Evolutionary conservation across 1,140 invertebrate species (phyloP), one percentile per base, ranked within the genome.

Genomic region (Rhopalosiphum padi): DNA sequence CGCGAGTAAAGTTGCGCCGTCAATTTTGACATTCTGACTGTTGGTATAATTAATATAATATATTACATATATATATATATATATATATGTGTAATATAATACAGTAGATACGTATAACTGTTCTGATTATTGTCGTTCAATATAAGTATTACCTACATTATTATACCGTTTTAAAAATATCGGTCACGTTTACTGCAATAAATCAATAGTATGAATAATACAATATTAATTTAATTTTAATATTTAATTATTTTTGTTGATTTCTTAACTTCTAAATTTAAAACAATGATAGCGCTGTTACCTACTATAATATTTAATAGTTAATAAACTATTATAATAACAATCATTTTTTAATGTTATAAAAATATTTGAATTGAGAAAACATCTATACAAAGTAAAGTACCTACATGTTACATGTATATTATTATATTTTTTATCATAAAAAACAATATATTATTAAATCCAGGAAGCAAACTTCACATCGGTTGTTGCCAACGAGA

Each of bases 381-480:
- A 51, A 88, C 21, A n/a, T 53, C 48, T 48, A 11, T 53, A 53
- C 22, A 51, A 4, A 43, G 25, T 86, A 25, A 46, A 46, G 85
- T 86, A 46, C 21, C 7, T n/a, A 35, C 30, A 88, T n/a, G 15
- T 41, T 41, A 22, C 22, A n/a, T 90, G 21, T 23, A 46, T 41
- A 90, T 37, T 53, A 89, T 89, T 89, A 53, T 53, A 89, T 89
- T 89, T 37, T 18, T 15, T 51, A 51, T 89, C 51, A 90, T 43
- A 90, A 90, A 90, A 90, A 90, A 60, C 53, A 68, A 22, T 90
- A 30, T 90, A 21, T 90, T 68, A 90, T 90, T 90, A 90, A 60
- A 90, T 90, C 53, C 89, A 60, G 89, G 89, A 90, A 90, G 60
- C 55, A 7, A 90, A 43, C 21, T 41, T 60, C 11, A n/a, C 22